Evolutionary conservation across 2,888 invertebrate genomes (phyloP), one percentile per base, ranked within the genome.

Genomic region (Dolichomitus sp.): DNA sequence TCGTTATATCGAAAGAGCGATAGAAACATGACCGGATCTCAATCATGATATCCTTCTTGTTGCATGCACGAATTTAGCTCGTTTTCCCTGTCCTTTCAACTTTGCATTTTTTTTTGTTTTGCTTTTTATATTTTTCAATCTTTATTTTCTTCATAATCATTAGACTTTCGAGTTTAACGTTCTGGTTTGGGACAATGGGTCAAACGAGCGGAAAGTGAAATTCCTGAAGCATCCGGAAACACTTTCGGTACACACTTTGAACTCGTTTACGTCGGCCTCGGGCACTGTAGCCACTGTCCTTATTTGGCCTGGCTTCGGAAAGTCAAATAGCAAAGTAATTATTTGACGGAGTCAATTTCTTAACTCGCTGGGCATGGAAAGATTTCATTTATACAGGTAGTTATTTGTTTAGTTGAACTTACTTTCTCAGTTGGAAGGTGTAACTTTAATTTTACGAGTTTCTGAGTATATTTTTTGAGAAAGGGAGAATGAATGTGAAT

Each of bases 181-280:
- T 27, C 1, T 9, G n/a, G 48, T 33, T n/a, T 23, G 40, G 33
- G 33, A 78, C 42, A 73, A 73, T 45, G 72, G 19, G 61, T 30
- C 70, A 70, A 81, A 75, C 66, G 40, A 68, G 80, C 76, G 73
- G 81, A 85, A 84, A 85, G 85, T 85, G 81, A 82, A 84, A 84
- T 80, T 79, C 54, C 72, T 23, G 40, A 57, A 63, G 57, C 27
- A 52, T 30, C 54, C 81, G 69, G 73, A 69, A 76, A 61, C 12
- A 79, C 63, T 37, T 83, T 45, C 52, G 50, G 65, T 27, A 69
- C 77, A 40, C 77, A 63, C 73, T 54, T 73, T 79, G 73, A 79
- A 72, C 66, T 69, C 65, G 33, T 61, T 81, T 78, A 70, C 42
- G n/a, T 61, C n/a, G 30, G 57, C 17, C 57, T 27, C 23, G 1